Conservation (phyloP, 2,888 invertebrate species). For the Apodemia mormo region DNA sequence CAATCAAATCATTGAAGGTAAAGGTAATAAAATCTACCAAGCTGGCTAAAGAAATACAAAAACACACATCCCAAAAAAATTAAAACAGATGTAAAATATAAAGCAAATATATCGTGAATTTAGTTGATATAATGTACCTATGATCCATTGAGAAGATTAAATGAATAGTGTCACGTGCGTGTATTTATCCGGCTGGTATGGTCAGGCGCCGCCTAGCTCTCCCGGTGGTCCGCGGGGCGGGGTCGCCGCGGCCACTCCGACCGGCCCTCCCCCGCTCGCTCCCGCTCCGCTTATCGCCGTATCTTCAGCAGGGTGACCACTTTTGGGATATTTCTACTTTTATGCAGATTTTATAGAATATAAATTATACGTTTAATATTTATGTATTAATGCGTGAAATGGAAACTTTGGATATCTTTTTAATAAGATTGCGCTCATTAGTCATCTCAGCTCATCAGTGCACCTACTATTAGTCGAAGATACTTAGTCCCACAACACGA, state of each 20-base stretch:
- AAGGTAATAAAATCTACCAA: too few species aligned
- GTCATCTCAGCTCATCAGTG: not conserved
- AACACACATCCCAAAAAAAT: not conserved
- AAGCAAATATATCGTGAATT: conserved; percentile 28
- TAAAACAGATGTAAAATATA: not conserved
- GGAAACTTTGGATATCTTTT: not conserved
- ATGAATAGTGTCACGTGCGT: conserved; percentile 60
- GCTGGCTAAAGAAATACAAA: too few species aligned
- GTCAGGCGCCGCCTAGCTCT: conserved; percentile 73
- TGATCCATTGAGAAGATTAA: conserved; percentile 50
- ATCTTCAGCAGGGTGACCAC: conserved; percentile 57
- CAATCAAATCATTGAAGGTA: too few species aligned
- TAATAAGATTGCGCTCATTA: not conserved
- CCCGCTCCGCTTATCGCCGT: conserved; percentile 67
- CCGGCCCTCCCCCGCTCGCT: conserved; percentile 57
- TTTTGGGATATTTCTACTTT: not conserved
- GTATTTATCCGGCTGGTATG: conserved; percentile 48
- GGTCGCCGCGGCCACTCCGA: conserved; percentile 68
- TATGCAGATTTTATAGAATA: not conserved
- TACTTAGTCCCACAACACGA: too few species aligned
- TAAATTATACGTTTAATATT: not conserved
- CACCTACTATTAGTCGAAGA: too few species aligned
- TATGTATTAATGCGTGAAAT: not conserved
- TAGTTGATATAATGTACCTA: conserved; percentile 42
- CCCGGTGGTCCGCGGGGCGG: conserved; percentile 82